A percentile compares a stretch with the other conserved stretches of the same genome.
Evolutionary conservation across 2,888 invertebrate species (phyloP).

Genomic region (Hydraecia micacea): DNA sequence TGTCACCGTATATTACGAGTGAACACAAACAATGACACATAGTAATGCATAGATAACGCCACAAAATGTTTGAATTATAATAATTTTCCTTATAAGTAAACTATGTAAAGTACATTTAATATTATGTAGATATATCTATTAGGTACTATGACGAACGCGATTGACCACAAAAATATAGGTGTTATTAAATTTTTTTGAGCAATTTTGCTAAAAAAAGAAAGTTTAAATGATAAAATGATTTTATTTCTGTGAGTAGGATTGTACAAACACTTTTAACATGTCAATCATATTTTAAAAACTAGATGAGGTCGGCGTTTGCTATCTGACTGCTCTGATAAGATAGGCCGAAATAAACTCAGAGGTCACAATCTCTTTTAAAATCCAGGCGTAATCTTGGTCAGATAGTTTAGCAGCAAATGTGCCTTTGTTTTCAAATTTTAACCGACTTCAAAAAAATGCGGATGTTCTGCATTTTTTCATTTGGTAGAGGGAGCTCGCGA

Average conservation of each 20-base stretch:
- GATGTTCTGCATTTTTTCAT: too few species aligned
- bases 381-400: neutral
- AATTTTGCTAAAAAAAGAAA: neutral
- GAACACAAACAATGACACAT: constrained; percentile 35
- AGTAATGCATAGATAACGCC: constrained; percentile 9
- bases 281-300: too few species aligned
- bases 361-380: too few species aligned
- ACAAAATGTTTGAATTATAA: constrained; percentile 29
- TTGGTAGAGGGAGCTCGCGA: too few species aligned
- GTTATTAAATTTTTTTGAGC: neutral
- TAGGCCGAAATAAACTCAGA: too few species aligned
- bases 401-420: neutral
- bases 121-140: neutral
- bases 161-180: neutral
- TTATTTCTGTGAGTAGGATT: neutral
- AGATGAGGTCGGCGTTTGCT: too few species aligned
- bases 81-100: constrained; percentile 9
- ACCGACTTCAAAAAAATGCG: too few species aligned
- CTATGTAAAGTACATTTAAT: neutral
- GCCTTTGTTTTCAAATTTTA: neutral
- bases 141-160: neutral
- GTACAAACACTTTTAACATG: neutral
- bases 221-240: too few species aligned
- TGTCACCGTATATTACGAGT: constrained; percentile 14
- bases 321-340: too few species aligned